Conservation (phyloP, 2,888 invertebrate genomes). For the Thyatira batis region DNA sequence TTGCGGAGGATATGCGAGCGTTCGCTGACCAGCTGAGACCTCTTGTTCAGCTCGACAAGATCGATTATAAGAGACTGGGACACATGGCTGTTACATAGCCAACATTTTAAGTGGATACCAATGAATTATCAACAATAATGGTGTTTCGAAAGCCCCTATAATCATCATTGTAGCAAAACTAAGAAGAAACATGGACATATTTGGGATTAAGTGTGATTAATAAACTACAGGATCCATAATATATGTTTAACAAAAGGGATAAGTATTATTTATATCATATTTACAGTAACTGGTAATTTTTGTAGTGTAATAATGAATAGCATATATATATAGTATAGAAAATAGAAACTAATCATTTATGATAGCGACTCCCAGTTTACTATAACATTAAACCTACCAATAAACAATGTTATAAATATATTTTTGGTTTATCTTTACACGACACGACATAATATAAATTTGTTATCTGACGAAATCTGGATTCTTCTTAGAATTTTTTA, state of each 20-base stretch:
- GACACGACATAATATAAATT: too few species aligned
- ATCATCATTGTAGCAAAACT: too few species aligned
- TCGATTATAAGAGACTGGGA: conserved; percentile 91
- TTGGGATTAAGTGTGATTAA: too few species aligned
- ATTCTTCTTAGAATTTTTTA: conserved; percentile 57
- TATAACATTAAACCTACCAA: not conserved
- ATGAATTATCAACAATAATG: too few species aligned
- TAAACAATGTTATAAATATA: not conserved
- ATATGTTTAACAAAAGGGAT: too few species aligned
- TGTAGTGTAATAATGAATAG: too few species aligned
- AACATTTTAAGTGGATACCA: conserved; percentile 49
- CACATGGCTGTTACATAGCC: conserved; percentile 70
- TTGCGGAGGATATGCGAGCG: conserved; percentile 97
- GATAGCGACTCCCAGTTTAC: not conserved
- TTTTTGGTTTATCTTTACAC: conserved; percentile 4
- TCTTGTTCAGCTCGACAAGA: conserved; percentile 94
- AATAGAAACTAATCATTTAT: not conserved
- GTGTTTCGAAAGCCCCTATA: too few species aligned
- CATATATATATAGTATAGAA: not conserved
- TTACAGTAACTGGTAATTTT: too few species aligned
- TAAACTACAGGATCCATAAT: too few species aligned
- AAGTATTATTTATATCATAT: not conserved
- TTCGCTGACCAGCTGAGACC: conserved; percentile 97
- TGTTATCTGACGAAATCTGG: conserved; percentile 48
- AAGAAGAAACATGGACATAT: too few species aligned